Conservation (phyloP, 1,140 invertebrate species). For the Sinonovacula constricta region DNA sequence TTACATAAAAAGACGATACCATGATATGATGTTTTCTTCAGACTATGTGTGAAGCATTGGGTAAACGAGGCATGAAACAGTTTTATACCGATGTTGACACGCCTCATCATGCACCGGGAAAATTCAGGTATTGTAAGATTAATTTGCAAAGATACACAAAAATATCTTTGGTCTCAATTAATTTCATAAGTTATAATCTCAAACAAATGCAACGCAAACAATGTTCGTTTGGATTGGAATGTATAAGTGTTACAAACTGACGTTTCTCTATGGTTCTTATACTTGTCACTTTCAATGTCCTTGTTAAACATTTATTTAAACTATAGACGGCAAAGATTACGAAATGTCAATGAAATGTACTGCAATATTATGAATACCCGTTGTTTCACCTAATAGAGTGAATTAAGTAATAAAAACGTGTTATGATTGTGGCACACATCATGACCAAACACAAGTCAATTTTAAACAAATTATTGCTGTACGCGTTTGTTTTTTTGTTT, state of each 20-base stretch:
- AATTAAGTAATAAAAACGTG: not conserved
- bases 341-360: no score
- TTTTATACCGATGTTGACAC: constrained; percentile 16
- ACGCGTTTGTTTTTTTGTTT: not conserved
- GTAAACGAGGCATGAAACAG: constrained; percentile 1
- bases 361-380: no score
- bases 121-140: constrained; percentile 29
- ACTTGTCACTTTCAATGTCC: not conserved
- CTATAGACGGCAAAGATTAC: no score
- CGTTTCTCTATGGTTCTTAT: not conserved
- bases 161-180: not conserved
- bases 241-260: not conserved
- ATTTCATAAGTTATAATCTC: not conserved
- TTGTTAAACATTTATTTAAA: not conserved
- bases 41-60: constrained; percentile 43
- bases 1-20: not conserved
- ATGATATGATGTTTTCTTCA: not conserved
- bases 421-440: not conserved
- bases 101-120: constrained; percentile 18
- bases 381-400: no score
- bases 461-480: not conserved
- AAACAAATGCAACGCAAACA: no score
- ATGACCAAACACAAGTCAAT: not conserved
- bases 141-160: not conserved
- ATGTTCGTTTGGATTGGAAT: not conserved